Evolutionary conservation across 2,888 invertebrate species (phyloP), one percentile per base, ranked within the genome.

Genomic region (Lobophora halterata): DNA sequence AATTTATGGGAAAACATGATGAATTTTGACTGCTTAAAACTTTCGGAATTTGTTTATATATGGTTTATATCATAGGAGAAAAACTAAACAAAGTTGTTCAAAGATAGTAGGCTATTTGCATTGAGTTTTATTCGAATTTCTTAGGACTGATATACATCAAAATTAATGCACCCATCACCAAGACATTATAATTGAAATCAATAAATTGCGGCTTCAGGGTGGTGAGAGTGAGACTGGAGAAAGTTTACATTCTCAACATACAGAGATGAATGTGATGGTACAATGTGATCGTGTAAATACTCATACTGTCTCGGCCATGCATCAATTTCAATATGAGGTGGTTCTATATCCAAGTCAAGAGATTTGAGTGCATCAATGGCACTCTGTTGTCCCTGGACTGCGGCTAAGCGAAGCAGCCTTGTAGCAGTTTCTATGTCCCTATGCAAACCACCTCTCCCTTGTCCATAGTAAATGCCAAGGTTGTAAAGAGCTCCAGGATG

Each of bases 401-500:
- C 91, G 20, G 88, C 88, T 16, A 80, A 68, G 23, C 90, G 89
- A 21, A 90, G 74, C 25, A 88, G 64, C 7, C 88, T 72, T 1
- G 77, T 74, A 1, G 91, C 92, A 8, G 71, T 86, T n/a, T 71
- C 65, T 3, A 70, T 60, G 59, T 91, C 86, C 6, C 78, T 65
- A 3, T 75, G 53, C 1, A 92, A 71, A 0, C 91, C 91, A 6
- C 91, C 92, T 46, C 89, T 75, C 0, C 92, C 92, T 60, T 91
- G 91, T 1, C 91, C 90, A 64, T 92, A 89, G 59, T 91, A 91
- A 27, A 93, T 87, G 1, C 91, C 93, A 31, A 93, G 82, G 64
- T 93, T 93, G 65, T 92, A 93, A 56, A 91, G 83, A 0, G 93
- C 92, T 45, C 89, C 88, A 1, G 91, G 83, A 61, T 93, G 93